Evolutionary conservation across 1,140 invertebrate species (phyloP).

Genomic region (Chironomus tepperi): DNA sequence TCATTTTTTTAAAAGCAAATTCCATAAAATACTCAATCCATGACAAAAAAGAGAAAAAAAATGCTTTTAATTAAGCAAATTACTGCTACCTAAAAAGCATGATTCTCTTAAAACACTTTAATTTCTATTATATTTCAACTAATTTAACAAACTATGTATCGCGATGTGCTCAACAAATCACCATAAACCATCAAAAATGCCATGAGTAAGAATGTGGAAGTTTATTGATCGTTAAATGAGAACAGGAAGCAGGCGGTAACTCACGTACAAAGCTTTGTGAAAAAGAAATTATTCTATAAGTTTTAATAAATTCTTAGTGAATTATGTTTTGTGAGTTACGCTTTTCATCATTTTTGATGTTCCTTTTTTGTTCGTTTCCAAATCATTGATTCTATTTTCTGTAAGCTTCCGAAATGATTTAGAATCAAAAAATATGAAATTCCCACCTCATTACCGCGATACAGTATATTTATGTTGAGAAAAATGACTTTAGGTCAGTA

Average conservation of each 20-base stretch:
- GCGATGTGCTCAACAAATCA: not conserved
- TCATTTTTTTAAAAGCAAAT: too few relatives aligned
- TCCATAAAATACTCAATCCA: too few relatives aligned
- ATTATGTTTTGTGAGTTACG: not conserved
- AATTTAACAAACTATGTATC: constrained; percentile 1
- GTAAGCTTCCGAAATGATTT: too few relatives aligned
- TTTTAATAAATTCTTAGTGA: too few relatives aligned
- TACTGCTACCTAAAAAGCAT: not conserved
- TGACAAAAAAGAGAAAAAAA: too few relatives aligned
- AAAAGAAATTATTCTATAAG: too few relatives aligned
- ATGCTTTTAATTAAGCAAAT: too few relatives aligned
- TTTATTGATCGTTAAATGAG: not conserved
- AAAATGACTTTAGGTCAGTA: too few relatives aligned
- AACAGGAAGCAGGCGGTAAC: not conserved
- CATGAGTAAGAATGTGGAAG: not conserved
- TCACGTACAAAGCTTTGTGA: not conserved
- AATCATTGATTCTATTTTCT: not conserved
- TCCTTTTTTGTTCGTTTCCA: not conserved
- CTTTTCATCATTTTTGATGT: not conserved
- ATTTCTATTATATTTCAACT: not conserved
- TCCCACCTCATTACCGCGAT: too few relatives aligned
- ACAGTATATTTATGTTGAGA: too few relatives aligned
- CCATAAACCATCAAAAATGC: not conserved
- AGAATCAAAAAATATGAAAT: too few relatives aligned
- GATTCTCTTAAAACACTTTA: too few relatives aligned